Percentiles rank a stretch among this genome's conserved stretches.
Conservation (phyloP, 2,888 invertebrate genomes). For the Globia sparganii region DNA sequence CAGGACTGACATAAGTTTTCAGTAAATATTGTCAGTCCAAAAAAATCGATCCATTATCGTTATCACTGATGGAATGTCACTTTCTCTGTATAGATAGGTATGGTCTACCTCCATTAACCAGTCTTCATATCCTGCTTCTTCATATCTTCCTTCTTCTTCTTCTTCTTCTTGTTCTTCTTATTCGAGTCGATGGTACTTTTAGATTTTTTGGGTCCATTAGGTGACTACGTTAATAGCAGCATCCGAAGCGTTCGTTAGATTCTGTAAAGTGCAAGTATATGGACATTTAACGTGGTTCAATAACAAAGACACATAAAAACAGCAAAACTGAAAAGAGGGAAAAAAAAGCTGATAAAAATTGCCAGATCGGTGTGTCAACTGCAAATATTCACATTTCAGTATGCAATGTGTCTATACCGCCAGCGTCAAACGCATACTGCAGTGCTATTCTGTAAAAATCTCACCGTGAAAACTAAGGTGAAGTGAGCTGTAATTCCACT, state of each 20-base stretch:
- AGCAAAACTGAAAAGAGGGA: background rate
- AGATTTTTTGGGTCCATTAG: background rate
- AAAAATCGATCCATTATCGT: background rate
- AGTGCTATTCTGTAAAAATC: too few species aligned
- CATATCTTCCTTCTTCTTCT: too few species aligned
- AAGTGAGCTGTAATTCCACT: too few species aligned
- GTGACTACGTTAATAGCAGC: background rate
- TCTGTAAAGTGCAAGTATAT: background rate
- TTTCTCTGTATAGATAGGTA: background rate
- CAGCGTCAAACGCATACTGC: slow-evolving; percentile 6
- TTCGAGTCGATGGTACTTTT: background rate
- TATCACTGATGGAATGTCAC: background rate
- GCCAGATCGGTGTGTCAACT: background rate
- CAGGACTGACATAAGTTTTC: background rate
- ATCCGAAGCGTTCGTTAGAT: background rate
- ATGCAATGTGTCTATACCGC: background rate
- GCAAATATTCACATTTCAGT: background rate
- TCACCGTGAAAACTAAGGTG: too few species aligned
- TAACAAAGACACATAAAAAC: background rate
- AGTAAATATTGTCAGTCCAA: background rate
- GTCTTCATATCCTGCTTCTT: background rate
- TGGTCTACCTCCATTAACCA: background rate
- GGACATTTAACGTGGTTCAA: background rate
- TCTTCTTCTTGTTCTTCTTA: too few species aligned
- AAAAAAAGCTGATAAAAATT: background rate